phyloP scores from a whole-genome alignment of 2,797 vertebrate species.

The Mormyrus proboscirostris region DNA sequence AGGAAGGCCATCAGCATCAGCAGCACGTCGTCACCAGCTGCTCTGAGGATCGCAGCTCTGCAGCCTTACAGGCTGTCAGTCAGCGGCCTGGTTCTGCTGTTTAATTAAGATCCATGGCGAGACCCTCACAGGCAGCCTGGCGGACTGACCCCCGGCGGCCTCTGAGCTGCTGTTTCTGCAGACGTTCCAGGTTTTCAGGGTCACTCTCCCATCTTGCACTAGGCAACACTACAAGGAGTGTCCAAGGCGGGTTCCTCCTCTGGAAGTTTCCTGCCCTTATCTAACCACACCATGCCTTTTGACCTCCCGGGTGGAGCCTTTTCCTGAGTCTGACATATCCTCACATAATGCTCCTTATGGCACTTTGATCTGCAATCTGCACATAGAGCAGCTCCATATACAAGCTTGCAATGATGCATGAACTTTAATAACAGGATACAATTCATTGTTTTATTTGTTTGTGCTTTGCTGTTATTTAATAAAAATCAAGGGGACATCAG shows the following conservation, averaged over 20 bases:
- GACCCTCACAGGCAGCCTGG: neutral
- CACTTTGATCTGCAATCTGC: neutral
- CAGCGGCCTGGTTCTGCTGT: neutral
- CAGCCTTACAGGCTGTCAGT: neutral
- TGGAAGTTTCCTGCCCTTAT: neutral
- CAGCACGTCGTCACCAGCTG: neutral
- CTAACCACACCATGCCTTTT: neutral
- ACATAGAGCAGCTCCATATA: neutral
- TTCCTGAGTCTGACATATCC: neutral
- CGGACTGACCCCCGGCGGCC: neutral
- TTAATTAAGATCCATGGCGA: constrained; percentile 9
- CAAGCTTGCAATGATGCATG: neutral
- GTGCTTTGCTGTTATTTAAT: neutral
- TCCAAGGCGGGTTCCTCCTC: neutral
- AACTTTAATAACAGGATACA: neutral
- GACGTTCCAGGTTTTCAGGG: neutral
- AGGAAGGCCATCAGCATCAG: neutral
- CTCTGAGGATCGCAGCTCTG: neutral
- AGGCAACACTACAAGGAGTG: neutral
- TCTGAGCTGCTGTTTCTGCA: neutral
- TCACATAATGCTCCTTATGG: neutral
- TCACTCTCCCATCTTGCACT: neutral
- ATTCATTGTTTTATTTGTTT: neutral
- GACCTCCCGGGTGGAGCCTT: neutral
- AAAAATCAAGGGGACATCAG: neutral